These are phyloP conservation scores for Meiosimyza decipiens DNA, from an alignment of 2,888 invertebrate species.

Conservation along the genomic window DNA sequence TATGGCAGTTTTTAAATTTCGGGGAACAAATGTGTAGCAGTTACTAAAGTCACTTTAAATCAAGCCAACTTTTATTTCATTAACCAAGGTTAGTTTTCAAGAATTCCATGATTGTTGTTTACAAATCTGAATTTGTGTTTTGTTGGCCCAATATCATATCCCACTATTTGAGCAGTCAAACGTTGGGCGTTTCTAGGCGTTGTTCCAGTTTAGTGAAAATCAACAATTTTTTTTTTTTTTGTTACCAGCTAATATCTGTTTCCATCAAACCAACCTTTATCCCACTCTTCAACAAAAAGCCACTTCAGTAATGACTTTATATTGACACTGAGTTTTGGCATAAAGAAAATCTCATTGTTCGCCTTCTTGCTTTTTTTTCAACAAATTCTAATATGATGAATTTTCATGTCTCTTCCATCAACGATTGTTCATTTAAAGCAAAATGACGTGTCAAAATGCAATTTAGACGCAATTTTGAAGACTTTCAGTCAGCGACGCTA, in stretches of 20 bases:
- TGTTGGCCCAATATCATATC: slow-evolving; percentile 7
- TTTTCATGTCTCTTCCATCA: slow-evolving; percentile 33
- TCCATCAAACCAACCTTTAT: not conserved
- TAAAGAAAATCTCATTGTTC: not conserved
- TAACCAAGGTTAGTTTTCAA: no score
- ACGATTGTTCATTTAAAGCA: slow-evolving; percentile 57
- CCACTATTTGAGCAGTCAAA: slow-evolving; percentile 18
- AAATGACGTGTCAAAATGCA: slow-evolving; percentile 58
- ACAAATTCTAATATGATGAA: not conserved
- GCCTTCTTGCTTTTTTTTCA: not conserved
- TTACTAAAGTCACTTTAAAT: no score
- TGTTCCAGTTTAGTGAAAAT: slow-evolving; percentile 45
- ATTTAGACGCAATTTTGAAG: slow-evolving; percentile 44
- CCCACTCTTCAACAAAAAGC: not conserved
- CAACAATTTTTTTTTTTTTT: slow-evolving; percentile 26
- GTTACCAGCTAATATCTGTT: not conserved
- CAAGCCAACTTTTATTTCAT: no score
- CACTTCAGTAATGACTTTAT: not conserved
- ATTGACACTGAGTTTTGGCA: not conserved
- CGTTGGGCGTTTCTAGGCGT: slow-evolving; percentile 47
- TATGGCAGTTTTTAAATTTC: not conserved
- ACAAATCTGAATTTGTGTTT: no score
- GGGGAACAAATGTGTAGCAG: no score
- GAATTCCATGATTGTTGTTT: no score
- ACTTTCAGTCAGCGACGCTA: slow-evolving; percentile 5